phyloP scores from a whole-genome alignment of 1,140 invertebrate genomes.

The Monomorium pharaonis region DNA sequence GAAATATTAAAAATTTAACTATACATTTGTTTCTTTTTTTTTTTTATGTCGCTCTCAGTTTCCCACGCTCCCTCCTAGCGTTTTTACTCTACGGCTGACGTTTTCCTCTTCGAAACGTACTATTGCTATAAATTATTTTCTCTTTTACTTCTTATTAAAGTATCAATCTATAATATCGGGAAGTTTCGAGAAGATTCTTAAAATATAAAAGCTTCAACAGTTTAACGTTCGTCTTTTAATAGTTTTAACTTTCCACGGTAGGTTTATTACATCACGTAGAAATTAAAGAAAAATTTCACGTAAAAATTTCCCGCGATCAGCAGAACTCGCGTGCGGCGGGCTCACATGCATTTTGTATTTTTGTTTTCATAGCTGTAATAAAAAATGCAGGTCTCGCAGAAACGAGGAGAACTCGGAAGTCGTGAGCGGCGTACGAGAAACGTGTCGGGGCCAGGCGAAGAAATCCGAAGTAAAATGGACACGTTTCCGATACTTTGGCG shows the following conservation, averaged over 20 bases:
- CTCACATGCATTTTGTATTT: conserved; percentile 4
- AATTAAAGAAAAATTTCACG: not conserved
- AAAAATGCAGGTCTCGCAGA: conserved; percentile 32
- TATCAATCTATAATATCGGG: too few species aligned
- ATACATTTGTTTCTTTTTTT: too few species aligned
- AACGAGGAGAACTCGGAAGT: conserved; percentile 13
- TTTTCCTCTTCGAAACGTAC: not conserved
- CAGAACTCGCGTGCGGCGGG: not conserved
- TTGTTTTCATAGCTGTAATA: conserved; percentile 28
- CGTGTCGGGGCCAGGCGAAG: not conserved
- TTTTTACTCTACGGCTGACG: not conserved
- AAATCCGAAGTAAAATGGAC: conserved; percentile 50
- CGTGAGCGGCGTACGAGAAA: conserved; percentile 34
- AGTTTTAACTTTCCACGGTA: not conserved
- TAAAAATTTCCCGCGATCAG: not conserved
- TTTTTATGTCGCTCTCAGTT: not conserved
- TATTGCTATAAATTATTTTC: not conserved
- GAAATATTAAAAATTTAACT: too few species aligned
- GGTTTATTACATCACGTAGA: not conserved
- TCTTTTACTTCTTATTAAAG: not conserved
- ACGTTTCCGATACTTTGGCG: conserved; percentile 53
- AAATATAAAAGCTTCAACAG: not conserved
- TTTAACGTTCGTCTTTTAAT: not conserved
- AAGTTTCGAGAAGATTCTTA: not conserved
- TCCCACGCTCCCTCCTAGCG: not conserved